A percentile compares a stretch with the other conserved stretches of the same genome.
phyloP scores from a whole-genome alignment of 2,888 invertebrate genomes.

The Aleiodes alternator region DNA sequence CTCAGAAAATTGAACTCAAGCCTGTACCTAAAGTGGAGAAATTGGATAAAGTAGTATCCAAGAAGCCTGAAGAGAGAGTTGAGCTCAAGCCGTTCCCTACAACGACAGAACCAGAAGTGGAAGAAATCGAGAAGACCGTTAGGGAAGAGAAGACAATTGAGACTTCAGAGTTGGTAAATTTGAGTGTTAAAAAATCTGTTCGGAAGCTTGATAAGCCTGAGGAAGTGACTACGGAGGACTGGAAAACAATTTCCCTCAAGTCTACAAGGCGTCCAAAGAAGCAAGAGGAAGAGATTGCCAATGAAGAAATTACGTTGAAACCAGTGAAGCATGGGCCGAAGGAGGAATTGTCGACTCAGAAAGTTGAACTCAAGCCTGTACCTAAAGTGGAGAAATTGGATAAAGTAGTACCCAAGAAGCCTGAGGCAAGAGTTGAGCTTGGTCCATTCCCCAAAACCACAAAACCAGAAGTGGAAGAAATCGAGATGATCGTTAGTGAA shows the following conservation, averaged over 20 bases:
- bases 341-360: constrained; percentile 54
- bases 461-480: constrained; percentile 5
- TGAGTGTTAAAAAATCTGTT: constrained; percentile 57
- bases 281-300: constrained; percentile 70
- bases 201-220: constrained; percentile 68
- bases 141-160: too few relatives aligned
- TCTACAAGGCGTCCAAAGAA: constrained; percentile 56
- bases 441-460: constrained; percentile 28
- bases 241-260: constrained; percentile 59
- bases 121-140: too few relatives aligned
- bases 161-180: constrained; percentile 58
- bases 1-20: constrained; percentile 45
- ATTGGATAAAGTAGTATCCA: too few relatives aligned
- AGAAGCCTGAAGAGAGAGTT: too few relatives aligned
- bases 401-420: constrained; percentile 33
- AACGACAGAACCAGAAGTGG: too few relatives aligned
- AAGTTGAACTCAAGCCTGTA: constrained; percentile 46
- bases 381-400: too few relatives aligned
- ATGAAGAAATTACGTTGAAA: constrained; percentile 63
- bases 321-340: constrained; percentile 57
- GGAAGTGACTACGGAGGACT: constrained; percentile 55
- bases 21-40: constrained; percentile 6
- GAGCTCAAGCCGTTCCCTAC: too few relatives aligned
- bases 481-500: constrained; percentile 37
- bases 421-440: constrained; percentile 50